Percentiles rank a stretch among this genome's conserved stretches.
Conservation (phyloP, 2,888 invertebrate species). For the Plutella xylostella region DNA sequence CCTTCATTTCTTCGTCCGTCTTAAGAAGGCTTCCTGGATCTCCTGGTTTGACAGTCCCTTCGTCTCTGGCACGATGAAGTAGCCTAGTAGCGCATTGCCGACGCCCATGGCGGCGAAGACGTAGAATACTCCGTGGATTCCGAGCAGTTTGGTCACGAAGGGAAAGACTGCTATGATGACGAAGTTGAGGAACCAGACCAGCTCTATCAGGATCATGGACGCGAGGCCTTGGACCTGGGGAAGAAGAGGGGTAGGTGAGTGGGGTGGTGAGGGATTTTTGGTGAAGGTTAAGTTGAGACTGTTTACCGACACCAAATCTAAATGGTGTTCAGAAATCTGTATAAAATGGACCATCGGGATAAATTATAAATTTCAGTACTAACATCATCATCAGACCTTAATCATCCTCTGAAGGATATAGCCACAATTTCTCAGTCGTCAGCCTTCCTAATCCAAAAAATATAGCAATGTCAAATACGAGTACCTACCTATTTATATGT, state of each 20-base stretch:
- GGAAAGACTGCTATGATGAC: conserved; percentile 49
- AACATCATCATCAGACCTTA: too few relatives aligned
- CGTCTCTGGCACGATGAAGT: conserved; percentile 53
- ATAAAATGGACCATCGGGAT: too few relatives aligned
- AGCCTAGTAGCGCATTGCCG: conserved; percentile 31
- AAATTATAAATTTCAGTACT: too few relatives aligned
- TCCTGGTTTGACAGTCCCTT: conserved; percentile 51
- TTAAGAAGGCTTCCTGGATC: conserved; percentile 34
- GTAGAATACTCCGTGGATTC: conserved; percentile 47
- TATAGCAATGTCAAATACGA: too few relatives aligned
- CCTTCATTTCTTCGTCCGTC: conserved; percentile 1
- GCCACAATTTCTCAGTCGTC: too few relatives aligned
- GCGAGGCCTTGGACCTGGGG: conserved; percentile 48
- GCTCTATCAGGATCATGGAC: conserved; percentile 46
- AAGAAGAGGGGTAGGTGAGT: neutral
- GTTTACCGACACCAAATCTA: too few relatives aligned
- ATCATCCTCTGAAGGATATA: too few relatives aligned
- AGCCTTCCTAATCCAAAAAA: too few relatives aligned
- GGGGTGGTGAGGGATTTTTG: too few relatives aligned
- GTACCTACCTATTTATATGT: too few relatives aligned
- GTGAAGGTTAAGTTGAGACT: too few relatives aligned
- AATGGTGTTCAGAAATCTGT: too few relatives aligned
- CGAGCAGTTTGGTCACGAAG: conserved; percentile 30
- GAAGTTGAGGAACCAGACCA: conserved; percentile 56
- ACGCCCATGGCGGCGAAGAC: conserved; percentile 36